Conservation (phyloP, 2,888 invertebrate genomes). For the Drosophila rellima region DNA sequence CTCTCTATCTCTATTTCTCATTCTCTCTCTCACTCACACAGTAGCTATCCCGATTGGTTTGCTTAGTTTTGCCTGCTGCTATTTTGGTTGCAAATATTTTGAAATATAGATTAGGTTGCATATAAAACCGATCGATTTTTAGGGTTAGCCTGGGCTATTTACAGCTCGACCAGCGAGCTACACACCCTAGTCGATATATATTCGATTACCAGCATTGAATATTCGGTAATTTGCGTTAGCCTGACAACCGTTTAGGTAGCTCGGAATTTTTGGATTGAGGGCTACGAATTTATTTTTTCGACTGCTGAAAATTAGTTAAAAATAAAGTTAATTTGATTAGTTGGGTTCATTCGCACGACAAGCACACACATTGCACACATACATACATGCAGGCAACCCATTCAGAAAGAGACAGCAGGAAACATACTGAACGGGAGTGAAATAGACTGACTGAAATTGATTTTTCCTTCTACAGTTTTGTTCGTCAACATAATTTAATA, state of each 20-base stretch:
- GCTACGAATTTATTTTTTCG: constrained; percentile 45
- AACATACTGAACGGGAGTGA: neutral
- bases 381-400: constrained; percentile 10
- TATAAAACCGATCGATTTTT: constrained; percentile 59
- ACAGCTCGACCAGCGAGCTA: constrained; percentile 70
- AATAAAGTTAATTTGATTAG: constrained; percentile 77
- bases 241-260: constrained; percentile 4
- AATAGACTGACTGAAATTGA: constrained; percentile 57
- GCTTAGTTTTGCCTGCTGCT: constrained; percentile 45
- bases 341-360: constrained; percentile 70
- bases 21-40: neutral
- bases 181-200: constrained; percentile 34
- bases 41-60: neutral
- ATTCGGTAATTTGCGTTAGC: constrained; percentile 38
- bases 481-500: constrained; percentile 75
- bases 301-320: constrained; percentile 46
- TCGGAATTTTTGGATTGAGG: constrained; percentile 7
- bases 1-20: constrained; percentile 1
- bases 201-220: constrained; percentile 78
- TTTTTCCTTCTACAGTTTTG: constrained; percentile 72
- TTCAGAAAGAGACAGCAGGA: constrained; percentile 10
- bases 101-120: constrained; percentile 45
- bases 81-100: constrained; percentile 60
- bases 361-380: constrained; percentile 25
- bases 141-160: constrained; percentile 58